These are phyloP conservation scores for Cnemophilus loriae DNA, from an alignment of 2,113 vertebrate species.

Conservation along the genomic window DNA sequence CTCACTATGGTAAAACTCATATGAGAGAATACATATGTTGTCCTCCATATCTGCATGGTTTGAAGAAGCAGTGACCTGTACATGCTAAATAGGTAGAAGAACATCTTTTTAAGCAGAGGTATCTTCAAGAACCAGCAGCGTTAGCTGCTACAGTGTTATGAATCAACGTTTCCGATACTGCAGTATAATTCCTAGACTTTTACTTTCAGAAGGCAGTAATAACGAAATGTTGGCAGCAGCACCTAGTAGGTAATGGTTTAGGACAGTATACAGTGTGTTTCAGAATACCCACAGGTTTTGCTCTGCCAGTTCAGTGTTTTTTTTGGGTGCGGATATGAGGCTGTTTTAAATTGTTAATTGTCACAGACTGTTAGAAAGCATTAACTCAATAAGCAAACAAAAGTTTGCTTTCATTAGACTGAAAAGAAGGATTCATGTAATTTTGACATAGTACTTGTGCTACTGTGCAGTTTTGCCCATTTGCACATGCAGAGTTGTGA, in stretches of 20 bases:
- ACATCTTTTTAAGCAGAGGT: background rate
- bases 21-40: background rate
- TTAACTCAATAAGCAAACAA: constrained; percentile 2
- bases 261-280: background rate
- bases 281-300: background rate
- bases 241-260: background rate
- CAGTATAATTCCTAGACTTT: background rate
- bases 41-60: background rate
- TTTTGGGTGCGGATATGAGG: background rate
- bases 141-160: background rate
- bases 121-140: background rate
- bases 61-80: background rate
- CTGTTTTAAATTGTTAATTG: constrained; percentile 4
- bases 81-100: background rate
- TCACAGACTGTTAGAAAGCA: background rate
- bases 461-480: background rate
- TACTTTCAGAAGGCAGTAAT: background rate
- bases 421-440: background rate
- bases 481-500: background rate
- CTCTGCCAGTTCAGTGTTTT: background rate
- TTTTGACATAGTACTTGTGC: background rate
- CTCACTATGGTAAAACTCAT: background rate
- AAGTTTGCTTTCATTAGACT: background rate
- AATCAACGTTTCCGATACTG: background rate
- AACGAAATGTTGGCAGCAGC: background rate